Conservation (phyloP, 2,113 vertebrate genomes). For the Syngnathus scovelli region DNA sequence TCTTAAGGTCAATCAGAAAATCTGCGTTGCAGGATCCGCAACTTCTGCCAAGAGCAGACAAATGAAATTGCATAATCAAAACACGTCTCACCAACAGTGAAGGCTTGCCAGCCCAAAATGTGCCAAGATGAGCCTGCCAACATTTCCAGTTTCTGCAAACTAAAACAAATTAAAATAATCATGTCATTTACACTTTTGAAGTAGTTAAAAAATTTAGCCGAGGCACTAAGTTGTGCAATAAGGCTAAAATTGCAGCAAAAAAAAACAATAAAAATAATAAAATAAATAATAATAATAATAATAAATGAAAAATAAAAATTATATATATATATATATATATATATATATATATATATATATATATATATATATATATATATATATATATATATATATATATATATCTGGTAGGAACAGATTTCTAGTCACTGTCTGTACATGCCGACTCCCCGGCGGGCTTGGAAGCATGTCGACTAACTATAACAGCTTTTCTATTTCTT, state of each 20-base stretch:
- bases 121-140: conserved; percentile 42
- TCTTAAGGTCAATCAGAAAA: neutral
- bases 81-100: conserved; percentile 18
- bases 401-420: conserved; percentile 27
- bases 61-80: conserved; percentile 44
- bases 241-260: neutral
- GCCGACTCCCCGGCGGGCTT: conserved; percentile 32
- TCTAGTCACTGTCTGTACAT: conserved; percentile 32
- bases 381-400: too few species aligned
- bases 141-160: conserved; percentile 1
- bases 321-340: too few species aligned
- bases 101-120: conserved; percentile 41
- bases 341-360: too few species aligned
- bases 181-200: neutral
- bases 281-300: too few species aligned
- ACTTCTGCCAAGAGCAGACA: conserved; percentile 9
- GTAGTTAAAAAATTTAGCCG: neutral
- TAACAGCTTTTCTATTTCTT: conserved; percentile 42
- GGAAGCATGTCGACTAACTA: conserved; percentile 30
- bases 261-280: neutral
- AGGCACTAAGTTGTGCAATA: neutral
- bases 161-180: neutral
- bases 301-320: too few species aligned
- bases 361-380: too few species aligned
- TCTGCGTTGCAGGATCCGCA: neutral